Conservation (phyloP, 2,797 vertebrate species). For the Odontamblyopus rebecca region DNA sequence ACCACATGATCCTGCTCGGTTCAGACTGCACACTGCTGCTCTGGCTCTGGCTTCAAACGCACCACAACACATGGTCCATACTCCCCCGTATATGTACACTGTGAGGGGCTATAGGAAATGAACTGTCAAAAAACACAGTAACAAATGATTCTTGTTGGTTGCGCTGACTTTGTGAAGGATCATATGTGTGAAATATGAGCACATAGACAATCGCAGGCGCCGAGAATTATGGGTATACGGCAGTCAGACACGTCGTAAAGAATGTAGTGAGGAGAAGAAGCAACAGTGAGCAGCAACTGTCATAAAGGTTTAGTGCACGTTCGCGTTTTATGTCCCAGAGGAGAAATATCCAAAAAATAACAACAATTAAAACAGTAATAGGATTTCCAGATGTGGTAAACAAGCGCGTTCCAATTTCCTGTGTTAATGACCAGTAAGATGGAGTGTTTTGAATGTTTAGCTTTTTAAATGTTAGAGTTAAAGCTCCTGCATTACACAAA, state of each 20-base stretch:
- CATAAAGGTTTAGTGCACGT: not conserved
- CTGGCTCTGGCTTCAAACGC: conserved; percentile 77
- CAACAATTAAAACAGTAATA: conserved; percentile 3
- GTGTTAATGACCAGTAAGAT: not conserved
- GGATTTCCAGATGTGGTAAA: conserved; percentile 11
- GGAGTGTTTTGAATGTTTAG: not conserved
- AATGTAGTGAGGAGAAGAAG: not conserved
- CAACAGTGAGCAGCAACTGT: conserved; percentile 17
- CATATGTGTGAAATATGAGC: conserved; percentile 9
- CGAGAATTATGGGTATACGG: conserved; percentile 24
- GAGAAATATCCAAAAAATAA: not conserved
- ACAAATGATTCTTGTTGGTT: conserved; percentile 5
- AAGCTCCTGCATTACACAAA: too few species aligned
- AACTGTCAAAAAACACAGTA: not conserved
- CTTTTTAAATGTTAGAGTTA: not conserved
- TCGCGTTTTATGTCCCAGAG: conserved; percentile 3
- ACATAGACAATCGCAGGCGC: conserved; percentile 7
- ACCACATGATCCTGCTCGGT: conserved; percentile 68
- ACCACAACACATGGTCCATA: conserved; percentile 14
- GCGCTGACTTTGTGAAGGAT: not conserved
- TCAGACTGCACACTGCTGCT: conserved; percentile 71
- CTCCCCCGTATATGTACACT: conserved; percentile 2
- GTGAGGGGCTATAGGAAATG: conserved; percentile 49
- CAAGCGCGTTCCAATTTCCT: not conserved
- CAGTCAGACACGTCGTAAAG: conserved; percentile 18